Base-by-base conservation (phyloP, 2,888 invertebrate genomes). In the Oscheius sp. region DNA sequence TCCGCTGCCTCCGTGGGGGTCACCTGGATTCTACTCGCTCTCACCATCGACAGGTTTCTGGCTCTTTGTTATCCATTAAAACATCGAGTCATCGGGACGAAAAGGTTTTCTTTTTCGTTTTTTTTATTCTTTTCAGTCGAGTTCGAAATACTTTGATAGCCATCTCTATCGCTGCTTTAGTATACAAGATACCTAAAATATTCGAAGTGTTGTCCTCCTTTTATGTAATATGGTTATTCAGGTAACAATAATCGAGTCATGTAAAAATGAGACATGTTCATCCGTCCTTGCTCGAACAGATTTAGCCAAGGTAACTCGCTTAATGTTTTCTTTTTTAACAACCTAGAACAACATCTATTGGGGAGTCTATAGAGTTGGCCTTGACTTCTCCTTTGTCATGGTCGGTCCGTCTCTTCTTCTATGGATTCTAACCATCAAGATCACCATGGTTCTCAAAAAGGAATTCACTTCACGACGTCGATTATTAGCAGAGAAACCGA, bases 61-160 rank as follows among this genome's bases (percentile, higher is more conserved):
- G 54, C 54, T 33, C 54, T 54, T 33, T 54, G 54, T 20, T 33
- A 54, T 33, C 54, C 54, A 12, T 1, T 54, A 14, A 54, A 33
- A 33, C 54, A 54, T 20, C 32, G 54, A 33, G 20, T 32, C 14
- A 33, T 33, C 32, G 54, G 54, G 1, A 54, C 54, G 1, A 32
- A 22, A 17, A 54, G 54, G 54, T 33, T 4, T 2, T 54, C 36
- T 54, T 28, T 47, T 6, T 47, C 20, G 17, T n/a, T n/a, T n/a
- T 20, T 20, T 17, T 54, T n/a, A 33, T 20, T 20, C n/a, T 12
- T 54, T 54, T n/a, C 28, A 54, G 54, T 33, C n/a, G 24, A 3
- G 54, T 32, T 17, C 32, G 36, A 17, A 54, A 54, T 32, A 12
- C 2, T 12, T 33, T 33, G 33, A 33, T 54, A 17, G 20, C 36